Percentiles rank a stretch among this genome's conserved stretches.
These are phyloP conservation scores for Corynorhinus townsendii DNA, from an alignment of 2,113 vertebrate species.

Conservation along the genomic window DNA sequence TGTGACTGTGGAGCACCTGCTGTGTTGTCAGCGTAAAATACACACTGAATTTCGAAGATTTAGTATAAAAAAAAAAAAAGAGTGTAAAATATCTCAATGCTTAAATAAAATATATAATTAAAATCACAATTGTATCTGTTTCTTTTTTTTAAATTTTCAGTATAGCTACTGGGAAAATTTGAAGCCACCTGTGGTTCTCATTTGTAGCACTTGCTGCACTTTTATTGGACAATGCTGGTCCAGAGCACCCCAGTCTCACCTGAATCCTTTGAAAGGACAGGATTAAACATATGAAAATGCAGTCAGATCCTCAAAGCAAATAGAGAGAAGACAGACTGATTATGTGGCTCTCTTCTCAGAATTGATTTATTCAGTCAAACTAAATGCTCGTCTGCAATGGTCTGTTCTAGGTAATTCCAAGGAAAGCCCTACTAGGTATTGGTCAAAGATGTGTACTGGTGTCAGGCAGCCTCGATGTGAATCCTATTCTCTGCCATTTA, in stretches of 20 bases:
- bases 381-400: neutral
- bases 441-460: neutral
- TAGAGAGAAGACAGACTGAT: neutral
- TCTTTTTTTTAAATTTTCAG: neutral
- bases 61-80: neutral
- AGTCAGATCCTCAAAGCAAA: neutral
- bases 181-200: neutral
- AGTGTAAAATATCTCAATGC: neutral
- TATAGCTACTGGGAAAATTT: neutral
- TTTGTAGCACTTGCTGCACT: neutral
- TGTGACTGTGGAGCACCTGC: neutral
- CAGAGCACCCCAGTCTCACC: neutral
- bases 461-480: neutral
- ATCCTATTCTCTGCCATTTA: neutral
- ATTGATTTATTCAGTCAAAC: neutral
- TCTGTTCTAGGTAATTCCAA: neutral
- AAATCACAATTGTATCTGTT: neutral
- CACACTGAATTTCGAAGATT: neutral
- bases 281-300: neutral
- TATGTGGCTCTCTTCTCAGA: neutral
- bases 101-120: neutral
- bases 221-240: neutral
- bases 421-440: neutral
- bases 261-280: neutral
- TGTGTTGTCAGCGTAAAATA: neutral